Evolutionary conservation across 2,888 invertebrate species (phyloP), one percentile per base, ranked within the genome.

Genomic region (Syrphus vitripennis): DNA sequence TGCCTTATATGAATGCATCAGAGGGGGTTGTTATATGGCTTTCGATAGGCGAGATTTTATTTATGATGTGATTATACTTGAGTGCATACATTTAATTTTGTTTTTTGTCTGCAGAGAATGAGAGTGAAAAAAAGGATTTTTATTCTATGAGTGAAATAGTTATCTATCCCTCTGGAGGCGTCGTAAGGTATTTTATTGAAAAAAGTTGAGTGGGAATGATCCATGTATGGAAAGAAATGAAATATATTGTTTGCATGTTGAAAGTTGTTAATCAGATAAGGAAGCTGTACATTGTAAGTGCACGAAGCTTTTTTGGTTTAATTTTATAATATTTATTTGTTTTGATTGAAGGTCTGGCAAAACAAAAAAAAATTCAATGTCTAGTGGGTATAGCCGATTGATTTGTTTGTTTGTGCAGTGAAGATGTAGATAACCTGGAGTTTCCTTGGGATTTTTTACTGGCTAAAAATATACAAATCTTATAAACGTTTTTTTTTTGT

Each of bases 31-130:
- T n/a, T n/a, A 65, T 48, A 21, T 59, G 59, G 61, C 16, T 53
- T 72, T 48, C 16, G 29, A 57, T 80, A 72, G 72, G 24, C 74
- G 53, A 74, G 74, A 80, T 74, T 80, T 81, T 75, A 81, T 81
- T 81, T 81, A 81, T 70, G 80, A 80, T 59, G 74, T 61, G 72
- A 80, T 79, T 72, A 65, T 45, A 29, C 16, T 67, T 74, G 80
- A 74, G 72, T 80, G 65, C 40, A 2, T 34, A 16, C 67, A 50
- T 37, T 67, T 67, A 72, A 74, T 75, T n/a, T 74, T 65, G 53
- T 21, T 29, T 19, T 34, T 31, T 57, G 10, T 31, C 34, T 24
- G 24, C 40, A 26, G 55, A 42, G 61, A 69, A 48, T 45, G 78
- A 79, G 78, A 71, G 67, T 74, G 79, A 74, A 45, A 69, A 45